Evolutionary conservation across 2,113 vertebrate genomes (phyloP).

Genomic region (Larimichthys polyactis): DNA sequence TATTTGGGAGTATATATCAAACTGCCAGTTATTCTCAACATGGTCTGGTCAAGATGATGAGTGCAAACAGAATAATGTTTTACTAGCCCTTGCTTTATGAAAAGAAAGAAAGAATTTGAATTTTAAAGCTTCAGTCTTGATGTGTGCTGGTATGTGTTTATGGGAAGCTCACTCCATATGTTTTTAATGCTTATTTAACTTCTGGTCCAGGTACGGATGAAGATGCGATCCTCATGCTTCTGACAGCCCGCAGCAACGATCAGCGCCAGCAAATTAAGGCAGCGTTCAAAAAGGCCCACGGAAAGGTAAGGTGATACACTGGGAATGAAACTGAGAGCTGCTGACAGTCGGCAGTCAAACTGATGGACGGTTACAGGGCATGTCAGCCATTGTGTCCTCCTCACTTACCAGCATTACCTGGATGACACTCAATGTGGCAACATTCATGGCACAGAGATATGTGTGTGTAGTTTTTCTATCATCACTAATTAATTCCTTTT

Average conservation of each 20-base stretch:
- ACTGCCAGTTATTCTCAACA: conserved; percentile 2
- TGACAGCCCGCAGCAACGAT: conserved; percentile 89
- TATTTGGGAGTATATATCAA: background rate
- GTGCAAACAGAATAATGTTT: background rate
- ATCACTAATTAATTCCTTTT: background rate
- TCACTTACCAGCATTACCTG: background rate
- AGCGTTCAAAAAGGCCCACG: conserved; percentile 91
- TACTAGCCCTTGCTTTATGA: background rate
- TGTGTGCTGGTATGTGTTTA: background rate
- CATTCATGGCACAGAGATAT: background rate
- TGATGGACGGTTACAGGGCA: conserved; percentile 23
- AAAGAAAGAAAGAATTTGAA: background rate
- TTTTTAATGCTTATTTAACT: background rate
- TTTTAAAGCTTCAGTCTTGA: background rate
- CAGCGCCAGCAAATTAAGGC: conserved; percentile 92
- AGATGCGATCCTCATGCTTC: conserved; percentile 88
- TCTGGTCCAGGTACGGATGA: conserved; percentile 91
- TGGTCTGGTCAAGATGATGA: background rate
- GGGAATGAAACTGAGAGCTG: conserved; percentile 21
- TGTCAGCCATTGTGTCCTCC: background rate
- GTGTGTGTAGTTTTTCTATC: too few species aligned
- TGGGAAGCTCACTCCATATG: background rate
- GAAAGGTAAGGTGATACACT: conserved; percentile 86
- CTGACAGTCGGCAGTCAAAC: background rate
- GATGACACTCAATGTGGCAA: background rate